phyloP scores from a whole-genome alignment of 2,797 vertebrate genomes.

The Chelon labrosus region DNA sequence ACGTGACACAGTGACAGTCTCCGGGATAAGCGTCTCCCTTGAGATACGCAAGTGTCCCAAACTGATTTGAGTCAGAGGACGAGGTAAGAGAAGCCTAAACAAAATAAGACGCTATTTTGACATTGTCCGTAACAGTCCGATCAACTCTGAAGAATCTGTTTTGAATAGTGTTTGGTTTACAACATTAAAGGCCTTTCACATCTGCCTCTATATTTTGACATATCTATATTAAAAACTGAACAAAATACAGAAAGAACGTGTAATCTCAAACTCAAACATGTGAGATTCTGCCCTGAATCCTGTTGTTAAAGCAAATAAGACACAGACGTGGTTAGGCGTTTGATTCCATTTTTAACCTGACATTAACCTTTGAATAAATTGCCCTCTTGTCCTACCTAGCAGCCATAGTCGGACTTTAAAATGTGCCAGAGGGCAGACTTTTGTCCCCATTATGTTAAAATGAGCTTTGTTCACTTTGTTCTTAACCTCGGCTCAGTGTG shows the following conservation, averaged over 20 bases:
- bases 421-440: background rate
- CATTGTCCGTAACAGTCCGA: background rate
- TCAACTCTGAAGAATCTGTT: background rate
- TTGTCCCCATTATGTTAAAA: constrained; percentile 20
- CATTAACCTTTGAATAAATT: constrained; percentile 12
- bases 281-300: no score
- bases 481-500: constrained; percentile 22
- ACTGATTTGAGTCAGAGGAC: constrained; percentile 28
- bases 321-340: background rate
- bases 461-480: constrained; percentile 35
- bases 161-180: background rate
- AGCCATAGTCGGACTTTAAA: constrained; percentile 7
- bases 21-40: constrained; percentile 60
- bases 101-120: background rate
- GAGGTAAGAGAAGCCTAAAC: background rate
- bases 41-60: constrained; percentile 15
- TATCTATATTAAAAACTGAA: background rate
- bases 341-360: background rate
- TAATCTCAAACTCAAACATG: background rate
- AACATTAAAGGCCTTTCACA: background rate
- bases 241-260: background rate
- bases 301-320: no score
- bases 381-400: background rate
- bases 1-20: constrained; percentile 62
- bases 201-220: background rate